Percentiles rank a stretch among this genome's conserved stretches.
phyloP scores from a whole-genome alignment of 2,888 invertebrate species.

The Dendrolimus houi region DNA sequence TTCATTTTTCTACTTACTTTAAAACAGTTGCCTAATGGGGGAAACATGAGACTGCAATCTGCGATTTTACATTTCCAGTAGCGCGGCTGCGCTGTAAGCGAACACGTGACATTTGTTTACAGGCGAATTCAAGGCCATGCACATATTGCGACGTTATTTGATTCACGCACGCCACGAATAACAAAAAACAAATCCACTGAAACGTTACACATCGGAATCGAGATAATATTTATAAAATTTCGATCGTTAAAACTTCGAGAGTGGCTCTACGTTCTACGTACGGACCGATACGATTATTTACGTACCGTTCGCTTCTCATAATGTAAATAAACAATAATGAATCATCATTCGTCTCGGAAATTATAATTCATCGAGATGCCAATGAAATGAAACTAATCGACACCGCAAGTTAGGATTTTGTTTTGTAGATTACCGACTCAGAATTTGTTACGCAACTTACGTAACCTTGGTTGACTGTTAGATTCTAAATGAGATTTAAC shows the following conservation, averaged over 20 bases:
- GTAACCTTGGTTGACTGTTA: not conserved
- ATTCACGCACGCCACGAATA: slow-evolving; percentile 37
- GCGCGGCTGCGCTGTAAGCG: slow-evolving; percentile 9
- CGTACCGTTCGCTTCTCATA: slow-evolving; percentile 8
- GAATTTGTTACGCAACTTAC: not conserved
- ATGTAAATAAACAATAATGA: slow-evolving; percentile 27
- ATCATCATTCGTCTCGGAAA: slow-evolving; percentile 20
- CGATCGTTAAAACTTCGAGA: not conserved
- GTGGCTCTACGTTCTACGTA: not conserved
- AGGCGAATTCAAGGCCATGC: slow-evolving; percentile 52
- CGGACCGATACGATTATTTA: slow-evolving; percentile 1
- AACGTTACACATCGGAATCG: not conserved
- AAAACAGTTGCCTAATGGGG: no score
- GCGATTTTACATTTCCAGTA: slow-evolving; percentile 9
- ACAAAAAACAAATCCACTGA: slow-evolving; percentile 6
- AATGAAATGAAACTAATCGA: slow-evolving; percentile 10
- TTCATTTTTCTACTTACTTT: no score
- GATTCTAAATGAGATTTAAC: not conserved
- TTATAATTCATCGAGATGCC: slow-evolving; percentile 19
- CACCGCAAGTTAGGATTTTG: slow-evolving; percentile 9
- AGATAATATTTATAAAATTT: not conserved
- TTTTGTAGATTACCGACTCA: slow-evolving; percentile 12
- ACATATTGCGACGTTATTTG: slow-evolving; percentile 60
- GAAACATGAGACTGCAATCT: no score
- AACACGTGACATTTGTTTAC: slow-evolving; percentile 68